These are phyloP conservation scores for Cyclina sinensis DNA, from an alignment of 1,140 invertebrate genomes.

Conservation along the genomic window DNA sequence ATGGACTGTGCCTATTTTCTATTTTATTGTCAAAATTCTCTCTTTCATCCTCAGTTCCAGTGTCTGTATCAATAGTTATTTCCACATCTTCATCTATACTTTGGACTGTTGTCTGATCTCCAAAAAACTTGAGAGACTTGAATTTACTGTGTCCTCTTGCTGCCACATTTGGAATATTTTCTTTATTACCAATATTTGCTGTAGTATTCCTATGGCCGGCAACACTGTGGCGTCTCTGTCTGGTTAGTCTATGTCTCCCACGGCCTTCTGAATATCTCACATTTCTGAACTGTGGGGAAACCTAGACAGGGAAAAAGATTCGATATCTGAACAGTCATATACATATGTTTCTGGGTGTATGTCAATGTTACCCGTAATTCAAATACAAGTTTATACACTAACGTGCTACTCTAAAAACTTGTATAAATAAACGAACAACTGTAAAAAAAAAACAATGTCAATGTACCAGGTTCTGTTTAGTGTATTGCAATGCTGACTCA, in stretches of 20 bases:
- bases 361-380: no score
- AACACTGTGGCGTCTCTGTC: slow-evolving; percentile 48
- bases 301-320: slow-evolving; percentile 33
- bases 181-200: slow-evolving; percentile 5
- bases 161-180: neutral
- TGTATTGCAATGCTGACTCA: no score
- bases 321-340: no score
- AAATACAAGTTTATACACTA: no score
- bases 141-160: slow-evolving; percentile 15
- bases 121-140: slow-evolving; percentile 59
- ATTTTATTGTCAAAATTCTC: slow-evolving; percentile 1
- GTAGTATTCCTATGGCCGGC: slow-evolving; percentile 22
- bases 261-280: neutral
- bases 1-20: neutral
- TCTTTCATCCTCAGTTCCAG: slow-evolving; percentile 3
- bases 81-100: slow-evolving; percentile 57
- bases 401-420: no score
- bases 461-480: no score
- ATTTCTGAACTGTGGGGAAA: slow-evolving; percentile 59
- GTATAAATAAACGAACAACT: no score
- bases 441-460: no score
- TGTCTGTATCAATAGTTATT: slow-evolving; percentile 13
- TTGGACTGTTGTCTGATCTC: slow-evolving; percentile 4
- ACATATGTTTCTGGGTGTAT: no score
- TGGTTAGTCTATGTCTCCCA: neutral